phyloP scores from a whole-genome alignment of 2,113 vertebrate genomes.

The Hemichromis elongatus region DNA sequence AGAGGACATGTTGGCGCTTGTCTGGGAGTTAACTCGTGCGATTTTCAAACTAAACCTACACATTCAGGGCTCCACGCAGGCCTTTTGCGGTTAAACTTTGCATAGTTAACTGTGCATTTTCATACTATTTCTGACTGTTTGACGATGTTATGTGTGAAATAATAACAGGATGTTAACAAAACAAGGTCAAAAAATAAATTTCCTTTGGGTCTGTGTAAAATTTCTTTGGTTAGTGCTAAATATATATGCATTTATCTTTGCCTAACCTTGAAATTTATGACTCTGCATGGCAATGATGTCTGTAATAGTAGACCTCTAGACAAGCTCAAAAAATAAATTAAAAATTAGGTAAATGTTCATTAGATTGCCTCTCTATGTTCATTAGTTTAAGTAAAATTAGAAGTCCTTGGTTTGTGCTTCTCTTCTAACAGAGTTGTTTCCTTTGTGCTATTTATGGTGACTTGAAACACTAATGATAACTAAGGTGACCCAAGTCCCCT shows the following conservation, averaged over 20 bases:
- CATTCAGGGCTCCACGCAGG: not conserved
- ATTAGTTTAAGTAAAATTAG: not conserved
- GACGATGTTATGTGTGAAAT: not conserved
- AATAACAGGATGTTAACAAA: not conserved
- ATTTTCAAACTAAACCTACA: not conserved
- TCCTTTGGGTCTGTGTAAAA: not conserved
- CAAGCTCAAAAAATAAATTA: not conserved
- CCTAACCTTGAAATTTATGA: not conserved
- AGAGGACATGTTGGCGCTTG: not conserved
- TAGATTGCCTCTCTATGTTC: not conserved
- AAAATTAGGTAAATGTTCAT: not conserved
- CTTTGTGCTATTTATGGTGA: not conserved
- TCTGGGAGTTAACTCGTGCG: not conserved
- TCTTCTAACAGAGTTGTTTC: not conserved
- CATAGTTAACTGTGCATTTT: not conserved
- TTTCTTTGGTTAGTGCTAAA: not conserved
- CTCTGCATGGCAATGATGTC: not conserved
- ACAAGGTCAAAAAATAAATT: not conserved
- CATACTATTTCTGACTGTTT: not conserved
- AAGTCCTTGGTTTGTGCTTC: not conserved
- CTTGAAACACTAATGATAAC: not conserved
- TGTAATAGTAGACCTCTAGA: not conserved
- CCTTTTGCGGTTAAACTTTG: accelerated
- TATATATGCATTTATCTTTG: not conserved
- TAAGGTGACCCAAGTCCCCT: not conserved